Percentiles rank a stretch among this genome's conserved stretches.
Conservation (phyloP, 2,113 vertebrate species). For the Laticauda colubrina region DNA sequence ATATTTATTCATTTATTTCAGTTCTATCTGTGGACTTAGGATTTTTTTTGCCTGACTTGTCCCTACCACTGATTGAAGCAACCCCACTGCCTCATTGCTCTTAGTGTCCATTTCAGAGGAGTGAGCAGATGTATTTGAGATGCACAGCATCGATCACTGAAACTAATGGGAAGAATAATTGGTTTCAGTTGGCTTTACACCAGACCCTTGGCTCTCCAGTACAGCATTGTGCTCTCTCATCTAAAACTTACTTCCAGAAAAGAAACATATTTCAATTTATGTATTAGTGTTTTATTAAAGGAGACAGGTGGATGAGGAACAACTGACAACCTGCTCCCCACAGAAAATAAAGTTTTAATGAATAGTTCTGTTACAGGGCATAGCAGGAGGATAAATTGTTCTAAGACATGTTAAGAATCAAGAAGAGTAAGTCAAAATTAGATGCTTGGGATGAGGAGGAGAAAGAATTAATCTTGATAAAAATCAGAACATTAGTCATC, state of each 20-base stretch:
- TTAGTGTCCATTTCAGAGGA: slow-evolving; percentile 41
- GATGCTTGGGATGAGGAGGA: background rate
- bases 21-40: slow-evolving; percentile 31
- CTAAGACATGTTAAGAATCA: background rate
- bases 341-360: slow-evolving; percentile 4
- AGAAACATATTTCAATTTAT: slow-evolving; percentile 7
- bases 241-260: slow-evolving; percentile 34
- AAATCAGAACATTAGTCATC: background rate
- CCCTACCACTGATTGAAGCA: slow-evolving; percentile 10
- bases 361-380: slow-evolving; percentile 21
- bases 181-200: background rate
- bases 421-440: background rate
- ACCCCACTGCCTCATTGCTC: slow-evolving; percentile 41
- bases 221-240: background rate
- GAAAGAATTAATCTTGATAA: background rate
- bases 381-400: background rate
- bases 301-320: slow-evolving; percentile 22
- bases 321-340: slow-evolving; percentile 33
- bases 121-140: slow-evolving; percentile 30
- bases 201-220: fast-evolving
- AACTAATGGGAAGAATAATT: background rate
- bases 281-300: slow-evolving; percentile 21
- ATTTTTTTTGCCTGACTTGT: slow-evolving; percentile 31
- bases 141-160: slow-evolving; percentile 22
- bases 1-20: slow-evolving; percentile 27